phyloP scores from a whole-genome alignment of 1,140 invertebrate species.

The Cydia amplana region DNA sequence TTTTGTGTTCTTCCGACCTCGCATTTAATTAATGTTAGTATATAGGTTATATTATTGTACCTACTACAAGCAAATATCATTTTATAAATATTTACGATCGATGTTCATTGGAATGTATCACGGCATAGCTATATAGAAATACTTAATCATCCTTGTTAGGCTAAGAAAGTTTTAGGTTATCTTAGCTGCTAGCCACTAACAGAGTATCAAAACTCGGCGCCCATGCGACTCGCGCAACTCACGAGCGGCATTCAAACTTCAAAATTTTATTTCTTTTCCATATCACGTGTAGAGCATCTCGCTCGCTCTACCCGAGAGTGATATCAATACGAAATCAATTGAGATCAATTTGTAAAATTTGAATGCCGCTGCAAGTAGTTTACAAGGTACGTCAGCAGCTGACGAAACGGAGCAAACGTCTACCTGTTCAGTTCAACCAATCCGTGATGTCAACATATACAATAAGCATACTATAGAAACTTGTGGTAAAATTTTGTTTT shows the following conservation, averaged over 20 bases:
- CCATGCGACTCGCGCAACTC: background rate
- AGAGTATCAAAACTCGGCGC: background rate
- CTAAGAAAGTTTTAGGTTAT: no score
- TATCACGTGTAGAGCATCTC: no score
- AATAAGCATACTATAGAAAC: constrained; percentile 37
- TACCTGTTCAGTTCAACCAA: constrained; percentile 47
- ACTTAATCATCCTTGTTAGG: no score
- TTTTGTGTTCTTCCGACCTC: background rate
- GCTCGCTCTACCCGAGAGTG: no score
- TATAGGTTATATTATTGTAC: no score
- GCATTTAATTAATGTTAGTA: no score
- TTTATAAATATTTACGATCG: background rate
- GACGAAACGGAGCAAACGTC: constrained; percentile 18
- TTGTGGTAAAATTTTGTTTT: constrained; percentile 7
- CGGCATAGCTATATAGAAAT: background rate
- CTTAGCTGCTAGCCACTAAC: background rate
- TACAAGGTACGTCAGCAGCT: background rate
- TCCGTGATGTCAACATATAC: constrained; percentile 50
- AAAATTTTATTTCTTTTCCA: no score
- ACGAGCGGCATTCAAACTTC: background rate
- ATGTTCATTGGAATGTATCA: background rate
- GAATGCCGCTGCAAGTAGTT: no score
- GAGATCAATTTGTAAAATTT: no score
- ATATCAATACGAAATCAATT: no score
- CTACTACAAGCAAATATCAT: no score